Evolutionary conservation across 2,113 vertebrate genomes (phyloP).

Genomic region (Thamnophis sirtalis): DNA sequence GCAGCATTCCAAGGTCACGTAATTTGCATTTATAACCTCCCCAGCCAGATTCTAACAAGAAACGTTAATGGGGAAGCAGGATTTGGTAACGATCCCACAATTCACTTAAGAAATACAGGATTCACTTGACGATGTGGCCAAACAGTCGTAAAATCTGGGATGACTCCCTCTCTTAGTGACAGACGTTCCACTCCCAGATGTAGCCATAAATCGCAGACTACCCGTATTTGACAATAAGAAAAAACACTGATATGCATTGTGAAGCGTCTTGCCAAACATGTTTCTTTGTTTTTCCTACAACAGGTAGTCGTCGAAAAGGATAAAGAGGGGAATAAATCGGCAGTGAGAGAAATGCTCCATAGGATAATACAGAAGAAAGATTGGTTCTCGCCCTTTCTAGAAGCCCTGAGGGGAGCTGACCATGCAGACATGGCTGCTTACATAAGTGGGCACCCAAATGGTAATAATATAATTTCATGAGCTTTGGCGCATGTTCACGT

Average conservation of each 20-base stretch:
- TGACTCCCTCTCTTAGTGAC: no score
- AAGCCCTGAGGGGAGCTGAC: conserved; percentile 65
- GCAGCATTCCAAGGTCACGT: no score
- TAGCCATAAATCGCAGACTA: neutral
- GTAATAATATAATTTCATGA: conserved; percentile 45
- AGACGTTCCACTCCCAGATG: neutral
- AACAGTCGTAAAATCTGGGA: neutral
- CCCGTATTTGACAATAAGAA: neutral
- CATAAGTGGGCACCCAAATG: conserved; percentile 65
- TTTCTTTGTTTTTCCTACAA: conserved; percentile 22
- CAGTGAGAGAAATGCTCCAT: conserved; percentile 76
- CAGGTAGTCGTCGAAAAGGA: conserved; percentile 67
- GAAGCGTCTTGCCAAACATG: neutral
- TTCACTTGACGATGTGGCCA: neutral
- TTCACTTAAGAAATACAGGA: neutral
- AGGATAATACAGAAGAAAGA: conserved; percentile 77
- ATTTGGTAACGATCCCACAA: neutral
- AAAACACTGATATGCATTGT: neutral
- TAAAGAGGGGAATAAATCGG: conserved; percentile 59
- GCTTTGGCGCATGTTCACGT: neutral
- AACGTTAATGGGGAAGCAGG: neutral
- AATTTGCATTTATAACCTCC: neutral
- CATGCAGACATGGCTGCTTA: conserved; percentile 64
- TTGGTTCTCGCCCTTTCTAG: conserved; percentile 84
- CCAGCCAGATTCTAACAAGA: neutral